Base-by-base conservation (phyloP, 2,888 invertebrate species). In the Drosophila nigritarsus region DNA sequence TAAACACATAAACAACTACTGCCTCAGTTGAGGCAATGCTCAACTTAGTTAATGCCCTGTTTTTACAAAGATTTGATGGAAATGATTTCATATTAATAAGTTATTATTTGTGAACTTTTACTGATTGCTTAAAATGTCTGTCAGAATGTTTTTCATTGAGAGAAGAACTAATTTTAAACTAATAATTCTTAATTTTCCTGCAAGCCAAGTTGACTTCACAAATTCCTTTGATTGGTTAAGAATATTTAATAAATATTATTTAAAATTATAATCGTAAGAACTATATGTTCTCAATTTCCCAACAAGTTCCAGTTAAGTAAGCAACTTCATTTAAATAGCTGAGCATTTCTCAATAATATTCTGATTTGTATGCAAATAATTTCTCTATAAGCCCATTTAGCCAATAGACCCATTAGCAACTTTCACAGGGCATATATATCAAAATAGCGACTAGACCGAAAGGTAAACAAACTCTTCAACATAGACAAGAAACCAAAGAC, bases 401-500 rank as follows among this genome's bases (percentile, higher is more conserved):
- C 13, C 15, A 24, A 54, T 59, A 49, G 2, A 15, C 38, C 20
- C 61, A 1, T 1, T 7, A 0, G 1, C 6, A 13, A 9, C 7
- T 8, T 18, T 0, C 13, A 30, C 58, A 36, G 34, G 60, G 60
- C 27, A 51, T 40, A 54, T 1, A 7, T 5, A 13, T 53, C 24
- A 18, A 11, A 61, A 50, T 61, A 30, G 4, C n/a, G 49, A 53
- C 38, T 36, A 69, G 49, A 38, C 58, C 24, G 6, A 65, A 69
- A 80, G 75, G 78, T 82, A 78, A 79, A 72, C 64, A 72, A 65
- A 66, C 59, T 64, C 48, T 34, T 48, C n/a, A 20, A 15, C 32
- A 69, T 4, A 49, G 54, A 54, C 24, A 45, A 11, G 2, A 6
- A 18, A 51, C 51, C 18, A 40, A 34, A n/a, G 30, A 13, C 13